Evolutionary conservation across 2,888 invertebrate species (phyloP).

Genomic region (Acleris emargana): DNA sequence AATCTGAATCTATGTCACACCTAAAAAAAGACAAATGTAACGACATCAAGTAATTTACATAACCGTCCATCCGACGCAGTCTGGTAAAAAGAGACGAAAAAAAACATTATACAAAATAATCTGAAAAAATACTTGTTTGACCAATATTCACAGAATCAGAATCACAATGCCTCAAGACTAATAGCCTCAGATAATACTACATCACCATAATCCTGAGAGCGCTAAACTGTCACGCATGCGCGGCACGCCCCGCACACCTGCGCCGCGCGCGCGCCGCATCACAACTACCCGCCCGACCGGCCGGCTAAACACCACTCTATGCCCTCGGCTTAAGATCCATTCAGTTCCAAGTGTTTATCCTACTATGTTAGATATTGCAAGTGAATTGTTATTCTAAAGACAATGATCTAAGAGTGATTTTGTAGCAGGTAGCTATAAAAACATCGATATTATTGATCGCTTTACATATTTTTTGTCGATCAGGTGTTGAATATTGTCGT

Average conservation of each 20-base stretch:
- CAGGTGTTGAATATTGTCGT: slow-evolving; percentile 48
- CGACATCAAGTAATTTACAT: no score
- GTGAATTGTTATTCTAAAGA: not conserved
- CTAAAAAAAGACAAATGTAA: no score
- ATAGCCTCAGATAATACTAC: slow-evolving; percentile 28
- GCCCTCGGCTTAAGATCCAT: not conserved
- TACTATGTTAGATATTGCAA: no score
- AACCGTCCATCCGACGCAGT: no score
- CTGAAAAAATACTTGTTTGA: no score
- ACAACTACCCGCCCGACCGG: slow-evolving; percentile 43
- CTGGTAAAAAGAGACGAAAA: no score
- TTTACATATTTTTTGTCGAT: slow-evolving; percentile 53
- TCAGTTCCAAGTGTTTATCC: not conserved
- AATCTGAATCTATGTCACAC: no score
- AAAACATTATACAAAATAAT: no score
- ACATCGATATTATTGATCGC: slow-evolving; percentile 52
- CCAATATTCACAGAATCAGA: not conserved
- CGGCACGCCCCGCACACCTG: slow-evolving; percentile 70
- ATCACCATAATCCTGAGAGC: slow-evolving; percentile 3
- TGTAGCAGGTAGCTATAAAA: slow-evolving; percentile 12
- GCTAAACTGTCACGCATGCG: slow-evolving; percentile 52
- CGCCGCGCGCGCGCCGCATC: slow-evolving; percentile 65
- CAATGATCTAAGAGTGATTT: slow-evolving; percentile 2
- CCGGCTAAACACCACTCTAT: slow-evolving; percentile 2
- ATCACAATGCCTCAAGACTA: slow-evolving; percentile 2